Conservation (phyloP, 2,113 vertebrate genomes). For the Strix aluco region DNA sequence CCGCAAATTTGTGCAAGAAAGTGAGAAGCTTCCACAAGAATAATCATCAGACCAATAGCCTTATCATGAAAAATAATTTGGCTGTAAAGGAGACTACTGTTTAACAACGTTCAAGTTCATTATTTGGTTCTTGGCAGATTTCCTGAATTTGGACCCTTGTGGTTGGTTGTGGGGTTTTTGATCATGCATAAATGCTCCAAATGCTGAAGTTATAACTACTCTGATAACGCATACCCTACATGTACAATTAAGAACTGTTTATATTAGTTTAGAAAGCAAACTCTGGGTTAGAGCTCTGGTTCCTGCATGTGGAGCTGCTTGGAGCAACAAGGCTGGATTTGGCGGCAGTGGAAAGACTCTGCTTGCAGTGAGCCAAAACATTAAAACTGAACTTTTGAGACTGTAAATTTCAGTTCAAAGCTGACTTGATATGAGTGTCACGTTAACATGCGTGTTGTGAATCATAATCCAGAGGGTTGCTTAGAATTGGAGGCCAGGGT, state of each 20-base stretch:
- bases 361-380: background rate
- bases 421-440: background rate
- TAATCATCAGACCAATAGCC: background rate
- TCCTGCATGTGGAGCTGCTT: background rate
- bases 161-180: background rate
- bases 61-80: background rate
- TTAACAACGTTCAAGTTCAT: background rate
- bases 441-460: background rate
- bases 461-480: background rate
- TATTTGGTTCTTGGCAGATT: background rate
- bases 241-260: background rate
- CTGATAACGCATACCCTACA: background rate
- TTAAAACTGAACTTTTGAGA: background rate
- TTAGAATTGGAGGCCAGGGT: constrained; percentile 17
- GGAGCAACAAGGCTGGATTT: background rate
- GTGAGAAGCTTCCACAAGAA: background rate
- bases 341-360: background rate
- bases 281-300: background rate
- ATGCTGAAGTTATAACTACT: background rate
- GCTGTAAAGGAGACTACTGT: background rate
- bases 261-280: background rate
- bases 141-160: background rate
- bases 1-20: background rate
- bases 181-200: background rate
- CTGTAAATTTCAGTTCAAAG: background rate